Conservation (phyloP, 2,797 vertebrate genomes). For the Melanogrammus aeglefinus region DNA sequence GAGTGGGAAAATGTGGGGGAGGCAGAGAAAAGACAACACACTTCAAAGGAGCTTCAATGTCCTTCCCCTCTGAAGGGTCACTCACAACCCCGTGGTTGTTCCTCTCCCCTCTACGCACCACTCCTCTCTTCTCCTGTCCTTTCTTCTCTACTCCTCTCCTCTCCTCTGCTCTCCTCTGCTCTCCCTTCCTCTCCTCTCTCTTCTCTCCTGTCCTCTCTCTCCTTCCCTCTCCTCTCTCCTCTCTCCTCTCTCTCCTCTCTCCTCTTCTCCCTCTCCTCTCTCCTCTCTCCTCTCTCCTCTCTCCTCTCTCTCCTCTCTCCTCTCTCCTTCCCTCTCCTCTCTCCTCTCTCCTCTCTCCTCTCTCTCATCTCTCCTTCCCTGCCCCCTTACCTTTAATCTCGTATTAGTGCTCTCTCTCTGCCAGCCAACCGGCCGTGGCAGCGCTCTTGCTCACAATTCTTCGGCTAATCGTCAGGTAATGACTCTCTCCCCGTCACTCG, state of each 20-base stretch:
- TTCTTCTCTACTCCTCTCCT: no score
- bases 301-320: no score
- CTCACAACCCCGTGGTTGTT: not conserved
- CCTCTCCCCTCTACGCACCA: conserved; percentile 20
- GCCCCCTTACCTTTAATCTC: not conserved
- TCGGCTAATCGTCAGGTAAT: not conserved
- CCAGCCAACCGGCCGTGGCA: conserved; percentile 16
- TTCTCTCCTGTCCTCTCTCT: no score
- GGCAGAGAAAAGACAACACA: conserved; percentile 6
- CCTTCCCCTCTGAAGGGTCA: conserved; percentile 56
- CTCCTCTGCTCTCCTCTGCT: no score
- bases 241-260: conserved; percentile 27
- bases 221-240: not conserved
- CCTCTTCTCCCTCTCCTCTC: no score
- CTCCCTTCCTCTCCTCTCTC: no score
- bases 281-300: conserved; percentile 63
- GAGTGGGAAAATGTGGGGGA: not conserved
- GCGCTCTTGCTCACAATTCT: not conserved
- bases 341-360: no score
- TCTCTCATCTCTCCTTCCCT: not conserved
- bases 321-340: no score
- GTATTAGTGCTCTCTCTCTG: conserved; percentile 60
- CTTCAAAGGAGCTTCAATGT: conserved; percentile 67
- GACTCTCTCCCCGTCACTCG: not conserved
- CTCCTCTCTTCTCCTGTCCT: conserved; percentile 3